These are phyloP conservation scores for Laticauda colubrina DNA, from an alignment of 2,113 vertebrate species.

Conservation along the genomic window DNA sequence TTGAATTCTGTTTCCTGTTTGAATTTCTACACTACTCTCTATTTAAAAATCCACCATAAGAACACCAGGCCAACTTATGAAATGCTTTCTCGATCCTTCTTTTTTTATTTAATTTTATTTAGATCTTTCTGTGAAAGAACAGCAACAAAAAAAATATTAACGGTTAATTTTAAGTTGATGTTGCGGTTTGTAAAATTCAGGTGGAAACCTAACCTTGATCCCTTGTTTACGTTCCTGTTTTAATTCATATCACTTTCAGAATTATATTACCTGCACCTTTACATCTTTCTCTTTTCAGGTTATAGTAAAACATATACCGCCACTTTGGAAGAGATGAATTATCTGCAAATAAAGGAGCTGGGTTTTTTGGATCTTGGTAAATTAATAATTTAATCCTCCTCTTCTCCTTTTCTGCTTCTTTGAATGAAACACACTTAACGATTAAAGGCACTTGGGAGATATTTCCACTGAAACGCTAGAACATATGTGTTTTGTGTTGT, in stretches of 20 bases:
- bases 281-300: slow-evolving; percentile 67
- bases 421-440: background rate
- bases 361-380: slow-evolving; percentile 88
- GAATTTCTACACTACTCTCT: background rate
- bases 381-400: slow-evolving; percentile 47
- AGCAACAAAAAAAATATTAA: background rate
- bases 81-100: background rate
- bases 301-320: slow-evolving; percentile 85
- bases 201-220: background rate
- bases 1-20: background rate
- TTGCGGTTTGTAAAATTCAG: background rate
- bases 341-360: slow-evolving; percentile 57
- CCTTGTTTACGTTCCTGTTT: background rate
- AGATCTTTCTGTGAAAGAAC: background rate
- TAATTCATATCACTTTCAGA: background rate
- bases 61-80: background rate
- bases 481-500: background rate
- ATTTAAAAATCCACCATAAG: background rate
- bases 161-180: background rate
- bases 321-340: slow-evolving; percentile 62
- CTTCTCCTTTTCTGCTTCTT: slow-evolving; percentile 10
- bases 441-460: background rate
- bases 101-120: background rate
- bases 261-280: background rate
- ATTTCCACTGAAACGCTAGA: background rate